Conservation (phyloP, 2,888 invertebrate genomes). For the Pammene aurita region DNA sequence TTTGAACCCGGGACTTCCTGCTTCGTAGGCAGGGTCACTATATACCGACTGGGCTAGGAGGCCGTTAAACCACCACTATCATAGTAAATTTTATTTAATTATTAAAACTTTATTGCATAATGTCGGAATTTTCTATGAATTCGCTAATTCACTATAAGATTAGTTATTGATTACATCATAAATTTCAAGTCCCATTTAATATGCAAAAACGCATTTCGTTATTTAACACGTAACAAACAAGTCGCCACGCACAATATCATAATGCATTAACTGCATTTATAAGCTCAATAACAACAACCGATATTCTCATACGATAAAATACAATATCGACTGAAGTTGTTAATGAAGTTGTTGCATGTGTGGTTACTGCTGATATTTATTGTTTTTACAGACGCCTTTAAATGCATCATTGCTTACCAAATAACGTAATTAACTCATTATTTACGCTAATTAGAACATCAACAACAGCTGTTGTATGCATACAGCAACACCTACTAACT, state of each 20-base stretch:
- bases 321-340: background rate
- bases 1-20: too few species aligned
- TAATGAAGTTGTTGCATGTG: background rate
- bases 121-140: too few species aligned
- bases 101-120: too few species aligned
- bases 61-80: too few species aligned
- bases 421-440: slow-evolving; percentile 58
- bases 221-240: background rate
- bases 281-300: background rate
- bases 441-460: background rate
- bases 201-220: background rate
- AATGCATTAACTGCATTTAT: background rate
- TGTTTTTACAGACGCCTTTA: slow-evolving; percentile 43
- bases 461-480: background rate
- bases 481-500: too few species aligned
- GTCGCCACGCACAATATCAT: background rate
- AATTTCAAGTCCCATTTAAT: background rate
- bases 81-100: too few species aligned
- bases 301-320: background rate
- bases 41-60: too few species aligned
- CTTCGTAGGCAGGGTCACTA: too few species aligned
- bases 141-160: background rate
- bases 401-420: slow-evolving; percentile 56
- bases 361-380: background rate
- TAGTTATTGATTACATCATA: background rate